phyloP scores from a whole-genome alignment of 2,888 invertebrate genomes.

The Calameuta filiformis region DNA sequence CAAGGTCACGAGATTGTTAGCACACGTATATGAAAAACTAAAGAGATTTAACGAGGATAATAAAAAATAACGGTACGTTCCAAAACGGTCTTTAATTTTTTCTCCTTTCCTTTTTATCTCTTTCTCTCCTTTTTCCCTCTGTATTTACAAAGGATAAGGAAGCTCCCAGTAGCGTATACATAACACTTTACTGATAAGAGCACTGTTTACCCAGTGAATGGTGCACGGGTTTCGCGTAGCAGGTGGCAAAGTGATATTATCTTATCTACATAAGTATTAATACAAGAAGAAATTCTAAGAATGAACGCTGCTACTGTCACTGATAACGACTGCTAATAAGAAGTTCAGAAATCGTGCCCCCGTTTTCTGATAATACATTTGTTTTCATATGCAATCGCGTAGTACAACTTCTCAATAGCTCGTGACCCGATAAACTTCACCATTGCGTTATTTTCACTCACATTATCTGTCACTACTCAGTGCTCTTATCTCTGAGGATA shows the following conservation, averaged over 20 bases:
- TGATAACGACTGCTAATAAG: background rate
- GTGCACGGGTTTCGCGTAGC: slow-evolving; percentile 12
- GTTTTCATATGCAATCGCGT: background rate
- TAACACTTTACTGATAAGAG: background rate
- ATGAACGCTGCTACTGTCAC: background rate
- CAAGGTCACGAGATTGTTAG: background rate
- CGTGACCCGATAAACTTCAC: background rate
- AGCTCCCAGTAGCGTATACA: background rate
- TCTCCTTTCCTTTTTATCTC: background rate
- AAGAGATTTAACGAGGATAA: background rate
- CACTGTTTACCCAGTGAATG: slow-evolving; percentile 3
- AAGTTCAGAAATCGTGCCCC: background rate
- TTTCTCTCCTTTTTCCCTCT: background rate
- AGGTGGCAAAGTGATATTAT: slow-evolving; percentile 17
- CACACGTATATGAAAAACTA: background rate
- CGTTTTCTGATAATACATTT: background rate
- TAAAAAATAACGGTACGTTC: background rate
- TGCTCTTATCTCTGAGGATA: background rate
- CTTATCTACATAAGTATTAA: slow-evolving; percentile 24
- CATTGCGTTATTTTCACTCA: background rate
- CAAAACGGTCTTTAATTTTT: background rate
- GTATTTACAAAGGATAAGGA: background rate
- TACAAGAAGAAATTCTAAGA: background rate
- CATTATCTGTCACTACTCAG: background rate
- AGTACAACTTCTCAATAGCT: background rate